Evolutionary conservation across 2,888 invertebrate species (phyloP).

Genomic region (Argynnis bischoffii): DNA sequence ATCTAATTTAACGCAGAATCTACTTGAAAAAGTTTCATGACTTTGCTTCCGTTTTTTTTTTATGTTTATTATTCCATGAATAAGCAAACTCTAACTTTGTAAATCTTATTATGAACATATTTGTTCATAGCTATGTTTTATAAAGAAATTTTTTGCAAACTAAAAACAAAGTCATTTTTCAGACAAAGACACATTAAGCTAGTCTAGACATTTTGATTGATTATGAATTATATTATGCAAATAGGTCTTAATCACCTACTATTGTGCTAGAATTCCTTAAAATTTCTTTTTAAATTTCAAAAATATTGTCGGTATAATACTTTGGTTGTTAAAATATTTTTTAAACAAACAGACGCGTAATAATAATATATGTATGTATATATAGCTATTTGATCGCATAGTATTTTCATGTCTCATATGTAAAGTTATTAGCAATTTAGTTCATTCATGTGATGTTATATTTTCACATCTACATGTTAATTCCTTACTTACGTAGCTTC

Average conservation of each 20-base stretch:
- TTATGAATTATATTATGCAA: background rate
- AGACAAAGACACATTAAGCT: slow-evolving; percentile 11
- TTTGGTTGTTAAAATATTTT: too few relatives aligned
- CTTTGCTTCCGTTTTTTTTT: background rate
- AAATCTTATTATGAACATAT: too few relatives aligned
- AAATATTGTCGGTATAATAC: too few relatives aligned
- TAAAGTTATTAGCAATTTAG: slow-evolving; percentile 20
- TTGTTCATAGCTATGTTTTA: background rate
- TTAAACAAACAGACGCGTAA: too few relatives aligned
- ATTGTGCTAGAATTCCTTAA: too few relatives aligned
- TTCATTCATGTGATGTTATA: slow-evolving; percentile 22
- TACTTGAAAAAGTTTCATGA: background rate
- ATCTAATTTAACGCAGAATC: slow-evolving; percentile 38
- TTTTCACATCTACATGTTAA: slow-evolving; percentile 21
- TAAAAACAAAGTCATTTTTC: background rate
- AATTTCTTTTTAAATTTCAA: too few relatives aligned
- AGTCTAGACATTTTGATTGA: slow-evolving; percentile 15
- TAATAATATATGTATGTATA: background rate
- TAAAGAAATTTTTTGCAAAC: background rate
- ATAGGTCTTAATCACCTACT: slow-evolving; percentile 3
- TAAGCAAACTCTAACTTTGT: too few relatives aligned
- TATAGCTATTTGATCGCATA: background rate
- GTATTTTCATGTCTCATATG: slow-evolving; percentile 3
- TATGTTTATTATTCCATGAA: background rate
- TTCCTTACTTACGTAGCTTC: slow-evolving; percentile 4